phyloP scores from a whole-genome alignment of 2,113 vertebrate species.

The Spea multiplicata region DNA sequence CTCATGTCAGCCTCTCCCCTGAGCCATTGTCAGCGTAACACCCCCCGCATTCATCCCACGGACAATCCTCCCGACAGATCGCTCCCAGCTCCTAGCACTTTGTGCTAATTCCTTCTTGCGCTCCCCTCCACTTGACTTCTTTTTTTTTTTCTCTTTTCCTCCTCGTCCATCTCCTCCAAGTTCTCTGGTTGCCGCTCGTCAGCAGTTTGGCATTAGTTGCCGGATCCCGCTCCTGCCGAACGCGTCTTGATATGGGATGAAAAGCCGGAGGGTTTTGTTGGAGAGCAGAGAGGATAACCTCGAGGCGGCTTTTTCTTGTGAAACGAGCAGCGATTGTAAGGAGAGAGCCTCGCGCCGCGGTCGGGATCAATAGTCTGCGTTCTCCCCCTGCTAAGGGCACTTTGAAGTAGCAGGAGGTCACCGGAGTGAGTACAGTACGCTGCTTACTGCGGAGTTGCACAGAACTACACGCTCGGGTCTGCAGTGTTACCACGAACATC shows the following conservation, averaged over 20 bases:
- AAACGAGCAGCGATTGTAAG: constrained; percentile 68
- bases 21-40: constrained; percentile 53
- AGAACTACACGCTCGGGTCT: constrained; percentile 68
- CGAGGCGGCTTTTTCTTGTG: constrained; percentile 52
- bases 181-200: constrained; percentile 52
- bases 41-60: constrained; percentile 28
- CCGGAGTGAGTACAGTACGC: constrained; percentile 57
- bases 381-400: constrained; percentile 59
- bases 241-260: constrained; percentile 64
- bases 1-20: constrained; percentile 42
- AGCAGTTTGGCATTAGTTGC: constrained; percentile 67
- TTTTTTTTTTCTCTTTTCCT: constrained; percentile 43
- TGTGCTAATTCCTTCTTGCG: constrained; percentile 12
- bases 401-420: constrained; percentile 64
- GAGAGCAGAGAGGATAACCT: constrained; percentile 52
- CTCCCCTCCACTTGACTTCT: constrained; percentile 51
- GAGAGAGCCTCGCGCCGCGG: constrained; percentile 58
- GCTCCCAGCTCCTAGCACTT: constrained; percentile 48
- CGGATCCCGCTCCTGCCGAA: constrained; percentile 60
- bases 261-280: constrained; percentile 60
- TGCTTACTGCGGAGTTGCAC: constrained; percentile 74
- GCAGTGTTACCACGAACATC: constrained; percentile 63
- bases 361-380: constrained; percentile 64
- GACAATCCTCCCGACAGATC: constrained; percentile 44
- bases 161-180: constrained; percentile 35